Conservation (phyloP, 2,888 invertebrate genomes). For the Diabrotica balteata region DNA sequence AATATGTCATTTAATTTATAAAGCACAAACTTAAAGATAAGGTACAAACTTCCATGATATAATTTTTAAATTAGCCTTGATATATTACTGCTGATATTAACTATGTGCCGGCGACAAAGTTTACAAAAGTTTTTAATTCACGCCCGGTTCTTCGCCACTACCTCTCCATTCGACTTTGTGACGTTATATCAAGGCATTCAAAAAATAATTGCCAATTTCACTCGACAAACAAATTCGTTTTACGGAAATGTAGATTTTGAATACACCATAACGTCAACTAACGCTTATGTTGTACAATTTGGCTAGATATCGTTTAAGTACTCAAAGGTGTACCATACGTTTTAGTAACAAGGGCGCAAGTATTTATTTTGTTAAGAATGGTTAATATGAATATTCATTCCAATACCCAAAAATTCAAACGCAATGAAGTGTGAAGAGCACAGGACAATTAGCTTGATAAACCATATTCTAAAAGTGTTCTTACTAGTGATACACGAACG, state of each 20-base stretch:
- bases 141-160: background rate
- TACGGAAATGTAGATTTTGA: slow-evolving; percentile 52
- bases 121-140: background rate
- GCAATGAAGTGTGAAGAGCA: too few species aligned
- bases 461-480: too few species aligned
- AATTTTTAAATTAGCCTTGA: background rate
- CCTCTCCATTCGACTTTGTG: background rate
- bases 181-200: background rate
- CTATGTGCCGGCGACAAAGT: background rate
- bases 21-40: background rate
- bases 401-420: too few species aligned
- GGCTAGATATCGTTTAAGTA: slow-evolving; percentile 19
- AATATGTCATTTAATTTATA: background rate
- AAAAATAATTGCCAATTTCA: slow-evolving; percentile 53
- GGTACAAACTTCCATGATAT: background rate
- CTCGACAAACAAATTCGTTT: slow-evolving; percentile 55
- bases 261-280: slow-evolving; percentile 45
- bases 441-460: too few species aligned
- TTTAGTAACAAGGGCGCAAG: too few species aligned
- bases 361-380: too few species aligned
- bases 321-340: background rate
- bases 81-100: background rate
- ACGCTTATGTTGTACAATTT: slow-evolving; percentile 29
- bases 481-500: too few species aligned
- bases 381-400: too few species aligned